Conservation (phyloP, 1,140 invertebrate species). For the Odontomachus brunneus region DNA sequence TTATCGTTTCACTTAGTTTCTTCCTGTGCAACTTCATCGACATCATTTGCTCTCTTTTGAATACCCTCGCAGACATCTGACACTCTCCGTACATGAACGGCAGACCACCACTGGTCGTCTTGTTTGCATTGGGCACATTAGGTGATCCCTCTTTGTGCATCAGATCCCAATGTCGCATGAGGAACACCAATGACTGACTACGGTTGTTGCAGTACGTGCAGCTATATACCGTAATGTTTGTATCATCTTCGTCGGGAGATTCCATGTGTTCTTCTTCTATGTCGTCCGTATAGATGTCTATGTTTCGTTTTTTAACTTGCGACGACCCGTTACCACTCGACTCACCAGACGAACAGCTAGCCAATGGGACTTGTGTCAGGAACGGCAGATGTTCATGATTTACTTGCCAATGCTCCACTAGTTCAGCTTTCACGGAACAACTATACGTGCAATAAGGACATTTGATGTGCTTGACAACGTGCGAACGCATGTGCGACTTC, state of each 20-base stretch:
- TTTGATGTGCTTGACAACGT: slow-evolving; percentile 72
- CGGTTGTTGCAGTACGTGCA: slow-evolving; percentile 77
- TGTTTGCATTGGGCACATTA: neutral
- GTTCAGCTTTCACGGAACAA: slow-evolving; percentile 69
- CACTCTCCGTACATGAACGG: slow-evolving; percentile 72
- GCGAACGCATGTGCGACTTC: slow-evolving; percentile 78
- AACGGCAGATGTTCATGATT: slow-evolving; percentile 79
- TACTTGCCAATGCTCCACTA: slow-evolving; percentile 78
- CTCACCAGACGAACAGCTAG: neutral
- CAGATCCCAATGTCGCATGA: slow-evolving; percentile 74
- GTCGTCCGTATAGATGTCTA: slow-evolving; percentile 66
- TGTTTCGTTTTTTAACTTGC: slow-evolving; percentile 3
- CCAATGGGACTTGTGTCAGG: slow-evolving; percentile 44
- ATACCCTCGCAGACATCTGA: neutral
- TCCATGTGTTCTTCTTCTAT: slow-evolving; percentile 68
- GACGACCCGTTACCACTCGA: neutral
- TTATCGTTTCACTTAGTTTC: neutral
- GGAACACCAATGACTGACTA: slow-evolving; percentile 68
- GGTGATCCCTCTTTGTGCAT: slow-evolving; percentile 65
- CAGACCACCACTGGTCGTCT: neutral
- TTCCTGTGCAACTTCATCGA: too few relatives aligned
- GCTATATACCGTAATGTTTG: slow-evolving; percentile 64
- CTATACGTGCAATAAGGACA: slow-evolving; percentile 79
- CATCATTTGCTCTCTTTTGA: too few relatives aligned
- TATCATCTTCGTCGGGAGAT: neutral